phyloP scores from a whole-genome alignment of 2,797 vertebrate genomes.

The Gorsachius magnificus region DNA sequence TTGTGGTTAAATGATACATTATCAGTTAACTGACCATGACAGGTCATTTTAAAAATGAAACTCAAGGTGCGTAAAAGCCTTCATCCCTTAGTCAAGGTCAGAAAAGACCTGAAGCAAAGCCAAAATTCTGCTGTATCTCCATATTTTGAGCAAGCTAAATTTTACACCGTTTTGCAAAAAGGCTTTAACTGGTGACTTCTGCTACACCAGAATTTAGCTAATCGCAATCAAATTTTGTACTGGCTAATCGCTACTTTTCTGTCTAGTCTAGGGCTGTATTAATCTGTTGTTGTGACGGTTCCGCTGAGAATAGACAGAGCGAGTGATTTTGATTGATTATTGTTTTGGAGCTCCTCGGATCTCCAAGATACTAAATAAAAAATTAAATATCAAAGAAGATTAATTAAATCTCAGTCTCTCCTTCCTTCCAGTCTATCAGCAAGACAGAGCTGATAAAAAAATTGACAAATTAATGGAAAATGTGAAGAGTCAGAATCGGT shows the following conservation, averaged over 20 bases:
- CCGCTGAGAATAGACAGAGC: not conserved
- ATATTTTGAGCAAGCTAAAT: not conserved
- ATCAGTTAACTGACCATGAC: not conserved
- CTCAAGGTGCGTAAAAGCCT: not conserved
- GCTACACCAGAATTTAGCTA: not conserved
- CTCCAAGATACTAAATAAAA: not conserved
- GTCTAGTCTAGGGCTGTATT: not conserved
- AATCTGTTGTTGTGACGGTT: not conserved
- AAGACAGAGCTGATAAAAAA: not conserved
- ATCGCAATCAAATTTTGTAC: not conserved
- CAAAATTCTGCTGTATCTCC: not conserved
- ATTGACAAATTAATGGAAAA: not conserved
- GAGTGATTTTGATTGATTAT: not conserved
- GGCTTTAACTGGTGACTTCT: not conserved
- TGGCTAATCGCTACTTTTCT: not conserved
- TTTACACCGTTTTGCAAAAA: not conserved
- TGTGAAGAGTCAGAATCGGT: not conserved
- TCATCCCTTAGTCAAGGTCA: not conserved
- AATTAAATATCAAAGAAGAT: not conserved
- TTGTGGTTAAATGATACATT: not conserved
- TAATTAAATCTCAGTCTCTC: slow-evolving; percentile 16
- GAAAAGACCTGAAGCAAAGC: not conserved
- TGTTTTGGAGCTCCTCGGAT: not conserved
- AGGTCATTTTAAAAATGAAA: not conserved
- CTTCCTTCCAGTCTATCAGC: not conserved